These are phyloP conservation scores for Antennarius maculatus DNA, from an alignment of 2,797 vertebrate species.

Conservation along the genomic window DNA sequence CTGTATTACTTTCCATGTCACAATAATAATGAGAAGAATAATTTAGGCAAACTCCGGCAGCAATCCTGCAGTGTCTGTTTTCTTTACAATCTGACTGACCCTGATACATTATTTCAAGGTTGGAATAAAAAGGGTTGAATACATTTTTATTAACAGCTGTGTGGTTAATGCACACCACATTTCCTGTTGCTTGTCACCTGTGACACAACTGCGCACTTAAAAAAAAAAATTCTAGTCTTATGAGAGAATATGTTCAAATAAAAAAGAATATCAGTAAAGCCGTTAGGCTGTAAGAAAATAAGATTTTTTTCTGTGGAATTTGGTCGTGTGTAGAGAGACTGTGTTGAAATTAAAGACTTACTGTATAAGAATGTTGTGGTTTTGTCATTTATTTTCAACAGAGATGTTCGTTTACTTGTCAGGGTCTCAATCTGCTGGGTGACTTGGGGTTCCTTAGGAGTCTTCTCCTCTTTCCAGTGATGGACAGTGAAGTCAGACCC, in stretches of 20 bases:
- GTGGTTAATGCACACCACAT: no score
- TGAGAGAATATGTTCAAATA: background rate
- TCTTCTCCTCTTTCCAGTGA: conserved; percentile 46
- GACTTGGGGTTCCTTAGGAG: conserved; percentile 25
- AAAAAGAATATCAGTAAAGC: background rate
- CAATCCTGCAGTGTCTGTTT: background rate
- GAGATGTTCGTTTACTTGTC: background rate
- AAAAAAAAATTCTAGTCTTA: background rate
- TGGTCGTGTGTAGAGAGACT: background rate
- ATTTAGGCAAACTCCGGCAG: background rate
- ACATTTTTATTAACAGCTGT: background rate
- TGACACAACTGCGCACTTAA: no score
- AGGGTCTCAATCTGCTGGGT: background rate
- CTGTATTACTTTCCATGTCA: background rate
- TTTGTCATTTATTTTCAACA: no score
- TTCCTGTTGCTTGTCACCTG: no score
- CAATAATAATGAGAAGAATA: background rate
- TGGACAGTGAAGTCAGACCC: conserved; percentile 58
- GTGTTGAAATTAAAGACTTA: background rate
- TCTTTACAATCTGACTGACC: conserved; percentile 17
- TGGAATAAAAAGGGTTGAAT: background rate
- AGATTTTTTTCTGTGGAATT: background rate
- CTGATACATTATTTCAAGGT: conserved; percentile 15
- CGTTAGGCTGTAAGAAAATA: background rate
- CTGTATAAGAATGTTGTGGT: no score